Evolutionary conservation across 2,113 vertebrate species (phyloP).

Genomic region (Leucopsar rothschildi): DNA sequence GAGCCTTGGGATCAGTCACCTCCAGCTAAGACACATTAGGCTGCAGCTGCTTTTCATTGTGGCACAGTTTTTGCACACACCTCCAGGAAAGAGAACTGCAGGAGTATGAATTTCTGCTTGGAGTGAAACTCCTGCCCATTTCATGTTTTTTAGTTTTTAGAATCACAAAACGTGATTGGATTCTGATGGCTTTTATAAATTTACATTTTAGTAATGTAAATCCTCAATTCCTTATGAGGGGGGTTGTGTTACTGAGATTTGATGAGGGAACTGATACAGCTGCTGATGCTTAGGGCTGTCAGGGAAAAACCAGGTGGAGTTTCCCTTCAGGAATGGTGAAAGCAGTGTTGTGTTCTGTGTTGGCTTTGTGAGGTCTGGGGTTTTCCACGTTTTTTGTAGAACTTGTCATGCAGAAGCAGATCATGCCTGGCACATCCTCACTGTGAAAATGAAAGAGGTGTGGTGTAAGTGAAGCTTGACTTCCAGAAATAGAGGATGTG

Average conservation of each 20-base stretch:
- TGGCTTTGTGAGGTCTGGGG: neutral
- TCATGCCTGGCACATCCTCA: neutral
- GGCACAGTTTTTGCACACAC: neutral
- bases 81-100: neutral
- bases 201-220: neutral
- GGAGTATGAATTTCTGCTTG: neutral
- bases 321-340: neutral
- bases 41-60: neutral
- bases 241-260: neutral
- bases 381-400: neutral
- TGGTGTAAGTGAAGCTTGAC: neutral
- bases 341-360: neutral
- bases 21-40: neutral
- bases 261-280: neutral
- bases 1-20: neutral
- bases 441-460: neutral
- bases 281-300: neutral
- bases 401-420: accelerated
- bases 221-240: neutral
- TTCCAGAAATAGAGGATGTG: neutral
- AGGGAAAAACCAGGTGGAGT: neutral
- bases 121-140: neutral
- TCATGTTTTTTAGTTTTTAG: neutral
- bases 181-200: neutral
- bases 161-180: neutral